Conservation (phyloP, 2,797 vertebrate genomes). For the Gila robusta region DNA sequence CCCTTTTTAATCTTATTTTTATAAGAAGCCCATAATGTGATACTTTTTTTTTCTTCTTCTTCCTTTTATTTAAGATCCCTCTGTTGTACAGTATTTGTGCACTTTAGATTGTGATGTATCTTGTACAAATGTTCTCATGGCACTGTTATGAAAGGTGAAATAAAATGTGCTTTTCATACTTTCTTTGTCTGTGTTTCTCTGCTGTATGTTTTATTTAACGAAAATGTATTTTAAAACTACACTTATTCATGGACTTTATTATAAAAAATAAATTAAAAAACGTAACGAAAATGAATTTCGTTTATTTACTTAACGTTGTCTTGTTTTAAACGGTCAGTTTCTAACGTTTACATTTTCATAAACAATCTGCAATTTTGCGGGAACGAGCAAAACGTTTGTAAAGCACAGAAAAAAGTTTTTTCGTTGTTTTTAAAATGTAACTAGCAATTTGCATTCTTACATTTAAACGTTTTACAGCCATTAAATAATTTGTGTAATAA, state of each 20-base stretch:
- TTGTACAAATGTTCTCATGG: constrained; percentile 87
- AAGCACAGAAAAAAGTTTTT: neutral
- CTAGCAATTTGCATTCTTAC: neutral
- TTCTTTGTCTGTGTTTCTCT: constrained; percentile 50
- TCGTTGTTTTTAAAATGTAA: neutral
- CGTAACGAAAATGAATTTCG: neutral
- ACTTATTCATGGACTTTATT: neutral
- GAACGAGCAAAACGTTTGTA: neutral
- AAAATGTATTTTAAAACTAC: neutral
- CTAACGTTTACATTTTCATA: neutral
- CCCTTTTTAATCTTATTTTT: constrained; percentile 69
- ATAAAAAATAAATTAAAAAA: neutral
- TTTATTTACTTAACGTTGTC: neutral
- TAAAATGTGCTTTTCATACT: constrained; percentile 83
- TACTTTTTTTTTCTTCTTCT: constrained; percentile 51
- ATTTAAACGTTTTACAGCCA: neutral
- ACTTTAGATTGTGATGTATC: constrained; percentile 89
- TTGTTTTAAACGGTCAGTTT: neutral
- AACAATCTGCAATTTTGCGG: neutral
- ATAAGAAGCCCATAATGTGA: constrained; percentile 71
- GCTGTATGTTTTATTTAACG: neutral
- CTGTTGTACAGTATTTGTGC: constrained; percentile 86
- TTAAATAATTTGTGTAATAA: neutral
- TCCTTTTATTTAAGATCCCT: constrained; percentile 85
- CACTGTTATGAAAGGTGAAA: constrained; percentile 85